A percentile compares a stretch with the other conserved stretches of the same genome.
These are phyloP conservation scores for Drosophila tanythrix DNA, from an alignment of 2,888 invertebrate genomes.

Conservation along the genomic window DNA sequence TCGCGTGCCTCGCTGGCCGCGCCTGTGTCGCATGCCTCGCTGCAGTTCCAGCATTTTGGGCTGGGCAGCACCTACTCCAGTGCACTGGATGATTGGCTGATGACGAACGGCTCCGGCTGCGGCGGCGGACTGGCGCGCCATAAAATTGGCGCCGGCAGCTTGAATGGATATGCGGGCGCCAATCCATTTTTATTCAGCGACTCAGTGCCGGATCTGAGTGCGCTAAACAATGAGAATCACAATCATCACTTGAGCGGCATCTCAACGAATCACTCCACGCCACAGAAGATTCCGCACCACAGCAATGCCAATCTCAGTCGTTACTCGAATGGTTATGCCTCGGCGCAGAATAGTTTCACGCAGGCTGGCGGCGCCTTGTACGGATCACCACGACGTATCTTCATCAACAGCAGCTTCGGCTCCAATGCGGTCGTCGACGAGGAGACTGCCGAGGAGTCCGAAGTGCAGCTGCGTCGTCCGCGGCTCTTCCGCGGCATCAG, in stretches of 20 bases:
- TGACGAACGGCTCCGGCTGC: conserved; percentile 82
- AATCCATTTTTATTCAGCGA: conserved; percentile 85
- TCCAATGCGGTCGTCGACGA: conserved; percentile 84
- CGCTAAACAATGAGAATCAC: conserved; percentile 84
- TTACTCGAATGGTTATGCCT: conserved; percentile 82
- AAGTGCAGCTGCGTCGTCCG: conserved; percentile 83
- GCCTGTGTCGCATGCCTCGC: conserved; percentile 84
- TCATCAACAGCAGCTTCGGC: conserved; percentile 83
- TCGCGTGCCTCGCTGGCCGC: conserved; percentile 85
- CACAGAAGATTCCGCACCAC: conserved; percentile 84
- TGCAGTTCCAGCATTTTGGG: conserved; percentile 84
- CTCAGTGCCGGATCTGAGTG: conserved; percentile 84
- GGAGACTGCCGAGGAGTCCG: conserved; percentile 82
- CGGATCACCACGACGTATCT: conserved; percentile 83
- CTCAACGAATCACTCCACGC: conserved; percentile 84
- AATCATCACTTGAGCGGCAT: conserved; percentile 81
- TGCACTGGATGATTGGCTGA: conserved; percentile 86
- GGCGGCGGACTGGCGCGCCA: conserved; percentile 85
- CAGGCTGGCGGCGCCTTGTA: conserved; percentile 76
- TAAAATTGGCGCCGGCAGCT: conserved; percentile 83
- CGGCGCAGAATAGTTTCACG: conserved; percentile 83
- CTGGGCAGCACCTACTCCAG: conserved; percentile 85
- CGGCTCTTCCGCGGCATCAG: conserved; percentile 78
- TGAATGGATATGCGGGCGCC: conserved; percentile 82
- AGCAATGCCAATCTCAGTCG: conserved; percentile 81